Base-by-base conservation (phyloP, 2,888 invertebrate species). In the Arctia plantaginis region DNA sequence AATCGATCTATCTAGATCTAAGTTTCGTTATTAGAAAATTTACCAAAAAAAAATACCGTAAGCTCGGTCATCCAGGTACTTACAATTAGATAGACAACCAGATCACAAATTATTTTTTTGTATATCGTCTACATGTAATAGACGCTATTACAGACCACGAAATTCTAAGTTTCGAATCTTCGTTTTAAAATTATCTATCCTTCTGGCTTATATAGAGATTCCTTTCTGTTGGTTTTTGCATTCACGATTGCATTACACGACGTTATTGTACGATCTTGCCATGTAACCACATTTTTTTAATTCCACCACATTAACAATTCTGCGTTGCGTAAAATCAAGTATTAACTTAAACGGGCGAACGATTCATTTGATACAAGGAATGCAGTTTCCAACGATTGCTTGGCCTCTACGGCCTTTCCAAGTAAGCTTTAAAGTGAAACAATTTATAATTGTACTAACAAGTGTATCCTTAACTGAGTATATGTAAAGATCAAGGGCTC, bases 401-500 rank as follows among this genome's bases (percentile, higher is more conserved):
- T 27, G 85, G 81, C 85, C 87, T 86, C 69, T 75, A 59, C 33
- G 44, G 79, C 83, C 80, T 84, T 85, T 81, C 77, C 78, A 85
- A 79, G 77, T 67, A 71, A 71, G 73, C 76, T 73, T 78, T 83
- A 70, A 74, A 74, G 81, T 82, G 71, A 78, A 82, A 79, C 73
- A 79, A 80, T 78, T 74, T 76, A 77, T 75, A 84, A 82, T 82
- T 79, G 80, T 79, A 81, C 76, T 88, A 88, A 90, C 86, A 86
- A 85, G 73, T 80, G 74, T 88, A 89, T 89, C 88, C 89, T 91
- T 90, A 83, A 72, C 81, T 82, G 82, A 87, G 87, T 85, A 81
- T 86, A 85, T 87, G 80, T 76, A 92, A 92, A 93, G 90, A 89
- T 91, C 93, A 93, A 92, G 92, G 92, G 82, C 83, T 80, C 41